phyloP scores from a whole-genome alignment of 2,113 vertebrate genomes.

The Thunnus thynnus region DNA sequence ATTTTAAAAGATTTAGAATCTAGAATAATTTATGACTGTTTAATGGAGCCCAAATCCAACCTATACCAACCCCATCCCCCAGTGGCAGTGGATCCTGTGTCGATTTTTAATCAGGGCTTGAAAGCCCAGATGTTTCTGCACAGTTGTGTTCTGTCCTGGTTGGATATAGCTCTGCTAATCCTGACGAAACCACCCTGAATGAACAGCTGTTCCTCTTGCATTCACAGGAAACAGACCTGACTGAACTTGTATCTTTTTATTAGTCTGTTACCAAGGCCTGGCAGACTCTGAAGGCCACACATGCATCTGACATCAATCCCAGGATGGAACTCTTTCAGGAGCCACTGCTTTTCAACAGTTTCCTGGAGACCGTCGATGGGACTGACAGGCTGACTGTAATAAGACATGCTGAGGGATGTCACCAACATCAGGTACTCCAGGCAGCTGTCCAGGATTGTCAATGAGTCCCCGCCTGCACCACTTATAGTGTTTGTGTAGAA shows the following conservation, averaged over 20 bases:
- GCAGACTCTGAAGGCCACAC: background rate
- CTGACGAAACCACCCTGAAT: background rate
- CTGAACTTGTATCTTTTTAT: background rate
- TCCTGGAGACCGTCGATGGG: background rate
- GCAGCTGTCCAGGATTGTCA: background rate
- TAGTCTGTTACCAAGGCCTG: background rate
- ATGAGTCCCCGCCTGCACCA: too few species aligned
- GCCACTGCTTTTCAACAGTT: background rate
- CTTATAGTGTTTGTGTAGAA: background rate
- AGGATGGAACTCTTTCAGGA: background rate
- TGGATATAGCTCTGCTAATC: background rate
- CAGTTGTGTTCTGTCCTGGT: background rate
- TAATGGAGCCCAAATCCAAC: too few species aligned
- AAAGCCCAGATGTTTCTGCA: background rate
- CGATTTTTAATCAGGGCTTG: background rate
- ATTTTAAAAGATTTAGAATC: too few species aligned
- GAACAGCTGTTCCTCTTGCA: slow-evolving; percentile 12
- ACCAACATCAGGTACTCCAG: background rate
- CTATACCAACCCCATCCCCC: too few species aligned
- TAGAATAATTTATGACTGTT: too few species aligned
- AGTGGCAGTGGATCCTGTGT: background rate
- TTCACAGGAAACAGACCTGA: background rate
- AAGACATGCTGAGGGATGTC: background rate
- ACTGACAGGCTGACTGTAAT: background rate
- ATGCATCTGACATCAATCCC: background rate